These are phyloP conservation scores for Saccostrea echinata DNA, from an alignment of 1,140 invertebrate species.

Conservation along the genomic window DNA sequence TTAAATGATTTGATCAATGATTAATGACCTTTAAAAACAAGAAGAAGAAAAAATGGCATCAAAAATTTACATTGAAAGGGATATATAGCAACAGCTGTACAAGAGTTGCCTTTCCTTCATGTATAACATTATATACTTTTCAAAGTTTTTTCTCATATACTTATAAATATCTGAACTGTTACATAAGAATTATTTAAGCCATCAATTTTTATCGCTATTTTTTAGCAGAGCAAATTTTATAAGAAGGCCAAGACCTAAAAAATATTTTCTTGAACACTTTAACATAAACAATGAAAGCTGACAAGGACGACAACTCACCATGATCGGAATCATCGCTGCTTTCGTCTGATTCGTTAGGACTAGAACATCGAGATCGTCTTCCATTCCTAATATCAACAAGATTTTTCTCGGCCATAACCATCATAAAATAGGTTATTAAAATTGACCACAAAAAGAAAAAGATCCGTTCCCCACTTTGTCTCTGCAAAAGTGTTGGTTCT, in stretches of 20 bases:
- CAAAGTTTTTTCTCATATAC: too few species aligned
- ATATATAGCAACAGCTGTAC: not conserved
- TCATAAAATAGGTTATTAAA: conserved; percentile 72
- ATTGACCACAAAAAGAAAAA: conserved; percentile 26
- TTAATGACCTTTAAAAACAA: too few species aligned
- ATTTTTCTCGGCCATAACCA: conserved; percentile 93
- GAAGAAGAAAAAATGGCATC: too few species aligned
- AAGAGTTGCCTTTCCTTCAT: not conserved
- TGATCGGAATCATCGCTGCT: conserved; percentile 79
- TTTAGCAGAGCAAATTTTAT: too few species aligned
- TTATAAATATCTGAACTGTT: too few species aligned
- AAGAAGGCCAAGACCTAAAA: too few species aligned
- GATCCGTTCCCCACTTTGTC: conserved; percentile 27
- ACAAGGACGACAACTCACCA: conserved; percentile 68
- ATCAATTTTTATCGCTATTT: too few species aligned
- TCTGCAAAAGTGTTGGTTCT: conserved; percentile 15
- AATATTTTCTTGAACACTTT: too few species aligned
- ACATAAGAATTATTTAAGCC: too few species aligned
- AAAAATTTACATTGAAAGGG: too few species aligned
- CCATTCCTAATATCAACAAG: conserved; percentile 89
- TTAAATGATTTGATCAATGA: too few species aligned
- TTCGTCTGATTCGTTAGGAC: conserved; percentile 90
- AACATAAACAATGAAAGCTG: conserved; percentile 36
- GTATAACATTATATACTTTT: too few species aligned
- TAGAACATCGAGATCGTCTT: conserved; percentile 91